Percentiles rank a stretch among this genome's conserved stretches.
These are phyloP conservation scores for Delphinus delphis DNA, from an alignment of 2,113 vertebrate species.

Conservation along the genomic window DNA sequence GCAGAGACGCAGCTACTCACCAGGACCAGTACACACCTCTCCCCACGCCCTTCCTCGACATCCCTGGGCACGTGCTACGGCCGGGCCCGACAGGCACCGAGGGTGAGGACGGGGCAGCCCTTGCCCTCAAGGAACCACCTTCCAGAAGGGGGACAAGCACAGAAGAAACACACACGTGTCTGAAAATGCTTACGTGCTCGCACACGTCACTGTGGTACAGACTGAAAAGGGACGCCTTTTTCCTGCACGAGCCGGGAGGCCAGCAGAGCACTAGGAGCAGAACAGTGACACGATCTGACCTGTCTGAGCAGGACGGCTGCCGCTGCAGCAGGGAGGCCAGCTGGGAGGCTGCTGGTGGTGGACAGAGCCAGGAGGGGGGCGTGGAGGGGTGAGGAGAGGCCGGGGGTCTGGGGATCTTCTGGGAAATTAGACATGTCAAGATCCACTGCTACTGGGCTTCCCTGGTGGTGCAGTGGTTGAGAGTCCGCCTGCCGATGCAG, in stretches of 20 bases:
- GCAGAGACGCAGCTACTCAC: not conserved
- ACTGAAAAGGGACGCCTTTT: not conserved
- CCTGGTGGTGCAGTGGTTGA: too few relatives aligned
- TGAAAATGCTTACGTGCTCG: not conserved
- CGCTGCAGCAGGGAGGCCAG: not conserved
- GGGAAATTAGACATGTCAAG: not conserved
- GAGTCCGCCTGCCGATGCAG: too few relatives aligned
- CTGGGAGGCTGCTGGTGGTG: not conserved
- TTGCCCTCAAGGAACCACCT: fast-evolving
- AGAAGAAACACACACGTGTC: not conserved
- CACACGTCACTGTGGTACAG: not conserved
- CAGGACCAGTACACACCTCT: not conserved
- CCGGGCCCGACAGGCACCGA: not conserved
- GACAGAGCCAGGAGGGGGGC: not conserved
- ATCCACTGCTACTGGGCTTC: not conserved
- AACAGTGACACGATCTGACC: not conserved
- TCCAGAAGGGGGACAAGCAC: not conserved
- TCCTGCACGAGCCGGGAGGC: not conserved
- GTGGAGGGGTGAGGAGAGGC: not conserved
- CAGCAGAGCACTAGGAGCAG: not conserved
- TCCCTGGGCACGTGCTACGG: fast-evolving
- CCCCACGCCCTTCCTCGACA: not conserved
- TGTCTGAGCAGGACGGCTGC: not conserved
- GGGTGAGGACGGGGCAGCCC: not conserved
- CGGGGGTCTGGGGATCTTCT: not conserved